These are phyloP conservation scores for Molossus alvarezi DNA, from an alignment of 2,797 vertebrate genomes.

Conservation along the genomic window DNA sequence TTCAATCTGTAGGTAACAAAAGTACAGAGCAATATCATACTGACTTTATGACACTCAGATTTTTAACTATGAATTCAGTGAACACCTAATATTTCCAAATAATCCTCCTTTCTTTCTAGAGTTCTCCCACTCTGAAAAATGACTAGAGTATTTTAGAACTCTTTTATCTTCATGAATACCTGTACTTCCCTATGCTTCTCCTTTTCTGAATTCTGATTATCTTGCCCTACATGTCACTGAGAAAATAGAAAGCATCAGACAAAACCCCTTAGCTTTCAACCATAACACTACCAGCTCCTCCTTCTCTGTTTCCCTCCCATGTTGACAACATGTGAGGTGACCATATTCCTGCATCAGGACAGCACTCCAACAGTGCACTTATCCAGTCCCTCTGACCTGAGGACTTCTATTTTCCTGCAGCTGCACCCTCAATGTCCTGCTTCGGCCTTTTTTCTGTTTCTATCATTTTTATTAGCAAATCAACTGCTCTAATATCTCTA, in stretches of 20 bases:
- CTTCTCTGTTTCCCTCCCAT: not conserved
- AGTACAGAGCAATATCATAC: not conserved
- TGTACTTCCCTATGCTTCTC: rapidly evolving
- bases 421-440: not conserved
- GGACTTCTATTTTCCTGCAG: not conserved
- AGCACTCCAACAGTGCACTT: not conserved
- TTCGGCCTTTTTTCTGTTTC: not conserved
- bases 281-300: not conserved
- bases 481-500: not conserved
- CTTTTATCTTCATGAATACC: not conserved
- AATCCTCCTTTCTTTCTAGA: not conserved
- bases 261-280: not conserved
- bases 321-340: not conserved
- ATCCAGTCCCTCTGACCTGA: not conserved
- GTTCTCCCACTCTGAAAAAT: not conserved
- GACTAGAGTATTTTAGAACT: not conserved
- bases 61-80: not conserved
- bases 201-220: not conserved
- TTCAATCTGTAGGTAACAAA: not conserved
- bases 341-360: too few species aligned
- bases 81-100: not conserved
- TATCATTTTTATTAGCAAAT: not conserved
- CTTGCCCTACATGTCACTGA: not conserved
- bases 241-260: not conserved
- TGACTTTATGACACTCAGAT: not conserved